Evolutionary conservation across 1,140 invertebrate genomes (phyloP).

Genomic region (Aradophagus sp.): DNA sequence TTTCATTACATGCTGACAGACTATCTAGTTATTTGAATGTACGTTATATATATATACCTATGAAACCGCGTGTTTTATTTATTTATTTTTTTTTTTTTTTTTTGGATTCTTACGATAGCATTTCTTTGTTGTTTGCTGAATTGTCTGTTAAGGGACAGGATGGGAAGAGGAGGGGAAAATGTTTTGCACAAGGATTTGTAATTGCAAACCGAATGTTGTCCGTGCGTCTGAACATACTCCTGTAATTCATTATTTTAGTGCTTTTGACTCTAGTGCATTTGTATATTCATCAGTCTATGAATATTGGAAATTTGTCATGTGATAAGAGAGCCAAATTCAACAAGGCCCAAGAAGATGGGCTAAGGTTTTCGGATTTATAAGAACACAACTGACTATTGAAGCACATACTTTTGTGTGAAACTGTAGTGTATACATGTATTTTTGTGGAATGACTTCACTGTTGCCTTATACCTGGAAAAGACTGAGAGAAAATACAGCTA

Average conservation of each 20-base stretch:
- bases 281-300: constrained; percentile 46
- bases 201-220: constrained; percentile 66
- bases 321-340: constrained; percentile 25
- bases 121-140: constrained; percentile 41
- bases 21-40: constrained; percentile 69
- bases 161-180: too few relatives aligned
- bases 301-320: constrained; percentile 31
- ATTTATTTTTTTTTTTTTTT: too few relatives aligned
- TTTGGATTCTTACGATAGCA: constrained; percentile 28
- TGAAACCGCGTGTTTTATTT: constrained; percentile 60
- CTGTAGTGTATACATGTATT: constrained; percentile 21
- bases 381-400: constrained; percentile 40
- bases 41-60: constrained; percentile 69
- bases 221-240: constrained; percentile 42
- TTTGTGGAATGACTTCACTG: constrained; percentile 40
- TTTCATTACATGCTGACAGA: constrained; percentile 66
- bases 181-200: constrained; percentile 68
- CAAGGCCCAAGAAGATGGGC: constrained; percentile 37
- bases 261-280: constrained; percentile 53
- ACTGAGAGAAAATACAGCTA: constrained; percentile 29
- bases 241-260: constrained; percentile 38
- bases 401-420: constrained; percentile 32
- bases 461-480: constrained; percentile 23
- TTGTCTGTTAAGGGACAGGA: constrained; percentile 68
- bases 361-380: too few relatives aligned